Evolutionary conservation across 1,140 invertebrate species (phyloP).

Genomic region (Lasioglossum baleicum): DNA sequence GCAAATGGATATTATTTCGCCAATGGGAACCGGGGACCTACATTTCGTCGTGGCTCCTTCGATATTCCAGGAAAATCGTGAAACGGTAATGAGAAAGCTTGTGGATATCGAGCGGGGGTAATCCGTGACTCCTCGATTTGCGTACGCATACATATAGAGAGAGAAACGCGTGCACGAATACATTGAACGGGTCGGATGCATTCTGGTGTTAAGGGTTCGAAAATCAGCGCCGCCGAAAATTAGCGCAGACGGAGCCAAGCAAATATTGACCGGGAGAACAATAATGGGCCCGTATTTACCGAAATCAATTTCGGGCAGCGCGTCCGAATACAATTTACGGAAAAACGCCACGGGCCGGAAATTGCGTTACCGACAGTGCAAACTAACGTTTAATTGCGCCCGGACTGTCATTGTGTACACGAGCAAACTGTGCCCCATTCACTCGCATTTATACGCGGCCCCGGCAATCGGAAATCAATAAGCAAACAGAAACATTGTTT

Average conservation of each 20-base stretch:
- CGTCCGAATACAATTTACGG: conserved; percentile 34
- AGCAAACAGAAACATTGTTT: conserved; percentile 57
- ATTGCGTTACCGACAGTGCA: conserved; percentile 47
- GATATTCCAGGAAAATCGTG: neutral
- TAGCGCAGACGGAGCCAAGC: neutral
- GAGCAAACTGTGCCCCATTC: conserved; percentile 45
- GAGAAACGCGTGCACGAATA: too few relatives aligned
- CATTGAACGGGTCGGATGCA: neutral
- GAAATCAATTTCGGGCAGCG: conserved; percentile 34
- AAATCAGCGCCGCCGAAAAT: neutral
- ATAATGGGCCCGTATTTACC: conserved; percentile 22
- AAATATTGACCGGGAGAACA: conserved; percentile 25
- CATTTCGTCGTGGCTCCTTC: conserved; percentile 56
- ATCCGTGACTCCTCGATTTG: neutral
- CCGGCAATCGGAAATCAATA: conserved; percentile 61
- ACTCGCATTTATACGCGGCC: conserved; percentile 41
- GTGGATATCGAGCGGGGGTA: neutral
- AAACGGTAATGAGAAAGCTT: neutral
- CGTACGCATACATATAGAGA: too few relatives aligned
- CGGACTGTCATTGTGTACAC: conserved; percentile 40
- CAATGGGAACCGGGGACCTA: conserved; percentile 57
- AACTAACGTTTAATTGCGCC: conserved; percentile 62
- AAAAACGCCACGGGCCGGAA: conserved; percentile 42
- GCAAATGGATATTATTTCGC: conserved; percentile 48
- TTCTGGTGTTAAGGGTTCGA: neutral